Evolutionary conservation across 2,797 vertebrate species (phyloP).

Genomic region (Aratinga solstitialis): DNA sequence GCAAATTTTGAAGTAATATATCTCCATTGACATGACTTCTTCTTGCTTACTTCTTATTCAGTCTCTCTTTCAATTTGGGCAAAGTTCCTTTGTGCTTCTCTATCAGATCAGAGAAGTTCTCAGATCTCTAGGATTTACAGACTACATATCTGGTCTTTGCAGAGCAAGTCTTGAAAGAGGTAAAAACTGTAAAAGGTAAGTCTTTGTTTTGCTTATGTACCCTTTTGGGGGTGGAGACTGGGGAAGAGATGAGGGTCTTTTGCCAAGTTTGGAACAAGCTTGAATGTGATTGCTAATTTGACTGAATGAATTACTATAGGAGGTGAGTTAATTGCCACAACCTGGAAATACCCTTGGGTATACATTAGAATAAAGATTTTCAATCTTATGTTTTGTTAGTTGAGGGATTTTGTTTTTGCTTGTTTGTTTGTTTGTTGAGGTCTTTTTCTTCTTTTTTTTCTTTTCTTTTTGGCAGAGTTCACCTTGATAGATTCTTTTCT

Average conservation of each 20-base stretch:
- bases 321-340: neutral
- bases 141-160: neutral
- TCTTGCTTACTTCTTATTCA: neutral
- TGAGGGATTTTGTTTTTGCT: neutral
- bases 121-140: neutral
- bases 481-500: neutral
- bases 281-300: neutral
- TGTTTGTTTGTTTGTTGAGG: fast-evolving
- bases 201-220: neutral
- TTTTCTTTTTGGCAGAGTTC: neutral
- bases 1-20: neutral
- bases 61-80: neutral
- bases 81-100: neutral
- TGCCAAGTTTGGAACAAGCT: neutral
- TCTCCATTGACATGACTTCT: neutral
- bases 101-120: neutral
- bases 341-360: neutral
- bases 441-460: fast-evolving
- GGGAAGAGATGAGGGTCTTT: neutral
- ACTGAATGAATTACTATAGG: neutral
- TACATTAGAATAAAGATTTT: neutral
- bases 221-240: fast-evolving
- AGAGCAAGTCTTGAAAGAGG: neutral
- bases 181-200: neutral
- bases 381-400: fast-evolving